Evolutionary conservation across 1,140 invertebrate species (phyloP).

Genomic region (Hyposmocoma kahamanoa): DNA sequence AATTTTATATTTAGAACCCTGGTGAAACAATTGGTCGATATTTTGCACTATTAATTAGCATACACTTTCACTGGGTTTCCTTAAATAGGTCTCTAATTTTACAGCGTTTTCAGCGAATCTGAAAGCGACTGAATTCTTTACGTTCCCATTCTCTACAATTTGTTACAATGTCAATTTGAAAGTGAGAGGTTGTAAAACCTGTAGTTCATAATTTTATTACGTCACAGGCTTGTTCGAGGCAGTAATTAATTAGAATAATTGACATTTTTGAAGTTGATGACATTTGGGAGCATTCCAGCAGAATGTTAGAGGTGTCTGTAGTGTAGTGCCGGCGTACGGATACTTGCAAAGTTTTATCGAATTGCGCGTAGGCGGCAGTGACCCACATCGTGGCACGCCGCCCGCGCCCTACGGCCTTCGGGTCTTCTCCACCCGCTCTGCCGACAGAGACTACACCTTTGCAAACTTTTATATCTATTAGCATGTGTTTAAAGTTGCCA

Average conservation of each 20-base stretch:
- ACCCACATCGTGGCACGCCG: slow-evolving; percentile 53
- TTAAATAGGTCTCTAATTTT: background rate
- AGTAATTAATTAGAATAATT: too few relatives aligned
- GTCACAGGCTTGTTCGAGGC: slow-evolving; percentile 13
- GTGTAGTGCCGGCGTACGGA: too few relatives aligned
- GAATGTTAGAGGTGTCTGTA: too few relatives aligned
- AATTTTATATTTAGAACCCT: slow-evolving; percentile 73
- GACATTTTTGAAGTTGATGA: too few relatives aligned
- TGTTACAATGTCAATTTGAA: background rate
- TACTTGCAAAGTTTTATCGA: slow-evolving; percentile 58
- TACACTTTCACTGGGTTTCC: slow-evolving; percentile 43
- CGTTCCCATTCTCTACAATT: background rate
- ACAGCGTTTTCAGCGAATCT: background rate
- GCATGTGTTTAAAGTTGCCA: too few relatives aligned
- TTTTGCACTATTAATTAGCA: slow-evolving; percentile 70
- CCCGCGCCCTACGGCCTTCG: slow-evolving; percentile 42
- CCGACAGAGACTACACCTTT: too few relatives aligned
- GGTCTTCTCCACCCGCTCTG: slow-evolving; percentile 30
- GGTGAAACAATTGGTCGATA: slow-evolving; percentile 71
- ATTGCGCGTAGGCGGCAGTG: slow-evolving; percentile 63
- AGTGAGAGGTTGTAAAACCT: background rate
- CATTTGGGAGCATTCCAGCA: too few relatives aligned
- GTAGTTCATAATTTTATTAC: too few relatives aligned
- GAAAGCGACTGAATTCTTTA: background rate
- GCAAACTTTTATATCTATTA: slow-evolving; percentile 17